Evolutionary conservation across 2,888 invertebrate species (phyloP), one percentile per base, ranked within the genome.

Genomic region (Ephialtes manifestator): DNA sequence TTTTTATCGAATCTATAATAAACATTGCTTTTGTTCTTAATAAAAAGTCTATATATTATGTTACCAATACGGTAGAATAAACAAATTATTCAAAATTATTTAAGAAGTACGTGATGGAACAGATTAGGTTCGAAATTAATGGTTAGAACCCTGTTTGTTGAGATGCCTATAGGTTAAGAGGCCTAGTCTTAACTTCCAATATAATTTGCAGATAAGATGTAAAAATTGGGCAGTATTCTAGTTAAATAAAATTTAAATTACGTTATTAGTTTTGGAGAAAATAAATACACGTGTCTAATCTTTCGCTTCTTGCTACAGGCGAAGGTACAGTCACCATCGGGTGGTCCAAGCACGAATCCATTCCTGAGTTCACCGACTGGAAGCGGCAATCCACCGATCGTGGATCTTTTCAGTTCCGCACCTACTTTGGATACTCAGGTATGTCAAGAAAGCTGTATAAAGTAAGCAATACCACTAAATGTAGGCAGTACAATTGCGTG

Each of bases 261-360:
- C 51, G 4, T 5, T 18, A 51, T n/a, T 5, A 18, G 15, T 60
- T 15, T 60, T 31, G 31, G 7, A 3, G 28, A 15, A 15, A 31
- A 24, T 53, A 67, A 31, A 39, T 60, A 18, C 24, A 18, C 58
- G 18, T 53, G 31, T 2, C 28, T 46, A 35, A 75, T 46, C 77
- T 43, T 55, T 53, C 55, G 51, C n/a, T 11, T 11, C 24, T 46
- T 43, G 48, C 65, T 87, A 63, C 92, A 97, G 96, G 96, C 96
- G 83, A 98, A 98, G 94, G 96, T 97, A 86, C 97, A 97, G 89
- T 97, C 97, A 87, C 97, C 97, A 51, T 96, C 97, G 53, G 95
- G 96, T 87, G 96, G 95, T 85, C 95, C 96, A 70, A 95, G 95
- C 90, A 98, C 97, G 94, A 98, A 98, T 95, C 98, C 98, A 91